These are phyloP conservation scores for Caenorhabditis becei DNA, from an alignment of 2,888 invertebrate genomes.

Conservation along the genomic window DNA sequence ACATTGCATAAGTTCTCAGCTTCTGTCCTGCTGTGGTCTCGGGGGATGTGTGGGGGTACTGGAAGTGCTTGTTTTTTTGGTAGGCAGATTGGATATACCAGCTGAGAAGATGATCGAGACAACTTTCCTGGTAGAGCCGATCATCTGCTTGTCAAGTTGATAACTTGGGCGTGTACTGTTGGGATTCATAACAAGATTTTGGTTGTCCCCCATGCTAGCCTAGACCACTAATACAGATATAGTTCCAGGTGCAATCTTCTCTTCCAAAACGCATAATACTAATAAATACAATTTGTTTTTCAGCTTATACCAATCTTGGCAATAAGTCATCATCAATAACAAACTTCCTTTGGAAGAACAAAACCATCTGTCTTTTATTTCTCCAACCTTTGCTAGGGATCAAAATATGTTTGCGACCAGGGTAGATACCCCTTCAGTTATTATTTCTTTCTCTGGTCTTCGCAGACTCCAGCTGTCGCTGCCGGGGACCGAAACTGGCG, in stretches of 20 bases:
- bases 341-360: background rate
- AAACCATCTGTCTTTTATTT: background rate
- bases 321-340: too few species aligned
- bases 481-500: background rate
- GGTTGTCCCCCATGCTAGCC: too few species aligned
- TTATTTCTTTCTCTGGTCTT: background rate
- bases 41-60: background rate
- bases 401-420: background rate
- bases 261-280: too few species aligned
- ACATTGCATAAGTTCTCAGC: too few species aligned
- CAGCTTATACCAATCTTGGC: background rate
- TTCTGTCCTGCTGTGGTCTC: too few species aligned
- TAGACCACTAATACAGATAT: background rate
- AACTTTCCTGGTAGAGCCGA: slow-evolving; percentile 18
- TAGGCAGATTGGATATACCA: background rate
- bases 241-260: slow-evolving; percentile 7
- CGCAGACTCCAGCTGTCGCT: background rate
- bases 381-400: background rate
- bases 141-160: slow-evolving; percentile 1
- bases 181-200: too few species aligned
- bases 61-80: background rate
- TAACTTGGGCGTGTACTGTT: background rate
- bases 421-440: background rate
- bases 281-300: background rate
- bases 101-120: background rate